Percentiles rank a stretch among this genome's conserved stretches.
These are phyloP conservation scores for Hemistola chrysoprasaria DNA, from an alignment of 2,888 invertebrate species.

Conservation along the genomic window DNA sequence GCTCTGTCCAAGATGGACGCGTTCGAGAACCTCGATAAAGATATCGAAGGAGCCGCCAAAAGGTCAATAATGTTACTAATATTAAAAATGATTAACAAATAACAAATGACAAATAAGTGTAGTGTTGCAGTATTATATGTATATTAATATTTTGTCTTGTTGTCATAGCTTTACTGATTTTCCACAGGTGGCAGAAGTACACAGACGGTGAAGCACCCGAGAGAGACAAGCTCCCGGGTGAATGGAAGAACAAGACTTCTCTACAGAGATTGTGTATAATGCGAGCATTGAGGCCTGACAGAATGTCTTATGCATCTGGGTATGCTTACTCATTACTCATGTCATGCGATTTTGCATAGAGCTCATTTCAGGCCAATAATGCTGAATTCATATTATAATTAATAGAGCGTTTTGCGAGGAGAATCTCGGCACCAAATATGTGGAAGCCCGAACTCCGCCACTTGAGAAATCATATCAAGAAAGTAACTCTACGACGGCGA, in stretches of 20 bases:
- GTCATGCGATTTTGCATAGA: too few relatives aligned
- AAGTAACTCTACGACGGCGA: conserved; percentile 91
- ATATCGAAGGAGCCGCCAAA: conserved; percentile 95
- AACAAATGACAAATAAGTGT: too few relatives aligned
- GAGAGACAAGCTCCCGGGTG: conserved; percentile 96
- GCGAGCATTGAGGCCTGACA: conserved; percentile 94
- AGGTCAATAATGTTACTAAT: conserved; percentile 56
- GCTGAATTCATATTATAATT: conserved; percentile 1
- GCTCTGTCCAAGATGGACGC: conserved; percentile 89
- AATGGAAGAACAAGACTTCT: conserved; percentile 95
- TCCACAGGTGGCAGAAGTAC: conserved; percentile 94
- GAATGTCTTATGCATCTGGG: conserved; percentile 96
- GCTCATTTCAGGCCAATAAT: too few relatives aligned
- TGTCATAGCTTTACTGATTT: too few relatives aligned
- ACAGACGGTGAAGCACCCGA: conserved; percentile 96
- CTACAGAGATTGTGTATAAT: conserved; percentile 95
- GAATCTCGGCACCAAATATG: conserved; percentile 91
- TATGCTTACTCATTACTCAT: too few relatives aligned
- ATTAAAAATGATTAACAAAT: too few relatives aligned
- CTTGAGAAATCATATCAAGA: conserved; percentile 94
- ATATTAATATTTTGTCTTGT: too few relatives aligned
- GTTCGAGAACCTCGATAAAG: conserved; percentile 92
- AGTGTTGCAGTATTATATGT: too few relatives aligned
- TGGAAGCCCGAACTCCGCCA: conserved; percentile 89
- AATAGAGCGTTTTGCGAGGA: conserved; percentile 92